Base-by-base conservation (phyloP, 2,113 vertebrate species). In the Morone saxatilis region DNA sequence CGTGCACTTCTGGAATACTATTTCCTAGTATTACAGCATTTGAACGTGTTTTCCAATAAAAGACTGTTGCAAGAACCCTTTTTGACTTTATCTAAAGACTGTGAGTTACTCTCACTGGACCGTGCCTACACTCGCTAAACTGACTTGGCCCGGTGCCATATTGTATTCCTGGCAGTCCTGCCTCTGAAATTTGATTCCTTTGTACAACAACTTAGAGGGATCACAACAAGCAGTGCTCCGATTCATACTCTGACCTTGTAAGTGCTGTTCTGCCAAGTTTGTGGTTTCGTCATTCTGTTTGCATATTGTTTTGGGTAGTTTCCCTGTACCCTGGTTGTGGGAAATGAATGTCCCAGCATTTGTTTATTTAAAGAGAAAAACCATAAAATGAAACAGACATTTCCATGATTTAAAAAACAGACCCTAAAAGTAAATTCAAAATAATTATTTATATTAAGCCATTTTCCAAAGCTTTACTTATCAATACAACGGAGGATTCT, bases 111-210 rank as follows among this genome's bases (percentile, higher is more conserved):
- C 25, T 62, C 45, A 25, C 40, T 47, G 36, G 14, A 75, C 56
- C 8, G 45, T 7, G 36, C 41, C 74, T 62, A 53, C 7, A 50
- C 6, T 3, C 78, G 83, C 31, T 40, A 90, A 11, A 89, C 88
- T 78, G 87, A 87, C 45, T 68, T 94, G 94, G 93, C 92, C 36
- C 8, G n/a, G 20, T 38, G 85, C 93, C 93, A 93, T 10, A 6
- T 13, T 43, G 76, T 62, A 56, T 94, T 94, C 91, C 93, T 63
- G 87, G 88, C 67, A 94, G 86, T 38, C 77, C 91, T 57, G 25
- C 91, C 89, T 89, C 77, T 43, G 91, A 89, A 92, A 94, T 84
- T 68, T 72, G 91, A 93, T 88, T 88, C 88, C 70, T 62, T 57
- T 51, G 74, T 67, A 75, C 81, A 57, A 82, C 67, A 54, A 6